Evolutionary conservation across 2,797 vertebrate genomes (phyloP), one percentile per base, ranked within the genome.

Genomic region (Phrynocephalus forsythii): DNA sequence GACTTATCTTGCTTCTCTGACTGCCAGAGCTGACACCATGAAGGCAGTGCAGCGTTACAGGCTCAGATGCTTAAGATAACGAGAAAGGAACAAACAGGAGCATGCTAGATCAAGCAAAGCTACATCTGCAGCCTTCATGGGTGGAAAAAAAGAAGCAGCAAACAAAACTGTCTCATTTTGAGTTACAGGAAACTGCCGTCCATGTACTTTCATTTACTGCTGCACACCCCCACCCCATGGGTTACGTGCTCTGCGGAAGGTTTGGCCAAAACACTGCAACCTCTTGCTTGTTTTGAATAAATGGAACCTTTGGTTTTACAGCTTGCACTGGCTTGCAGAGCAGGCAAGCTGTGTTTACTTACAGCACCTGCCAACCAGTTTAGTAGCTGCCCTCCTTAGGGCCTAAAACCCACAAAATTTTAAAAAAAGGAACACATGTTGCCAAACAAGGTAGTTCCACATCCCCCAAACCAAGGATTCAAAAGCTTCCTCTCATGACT

Each of bases 181-280:
- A 68, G 87, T 90, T 83, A 92, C 89, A 88, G 60, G 79, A 90
- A 92, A 87, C 89, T 87, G 89, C 82, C 68, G 88, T 72, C 44
- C 81, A 68, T 56, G 63, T 81, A 88, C 50, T 33, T 67, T 75
- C 83, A 5, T 56, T 28, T 56, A 56, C 79, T 76, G 33, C 7
- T 73, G 80, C 50, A 50, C 30, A 26, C 3, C 18, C 3, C 0
- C 18, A 15, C 80, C 11, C 67, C 82, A 79, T 11, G 33, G 38
- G 69, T 33, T 66, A 13, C 60, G 16, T 67, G 56, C 75, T 67
- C 82, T 80, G 38, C 7, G 79, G 33, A 88, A 30, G 68, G 15
- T 80, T 73, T 20, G 26, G 84, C 68, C 7, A 66, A 77, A 88
- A 50, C 44, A 15, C 20, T 88, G 33, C n/a, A 50, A 22, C 33